Evolutionary conservation across 2,888 invertebrate species (phyloP).

Genomic region (Scaptomyza caliginosa): DNA sequence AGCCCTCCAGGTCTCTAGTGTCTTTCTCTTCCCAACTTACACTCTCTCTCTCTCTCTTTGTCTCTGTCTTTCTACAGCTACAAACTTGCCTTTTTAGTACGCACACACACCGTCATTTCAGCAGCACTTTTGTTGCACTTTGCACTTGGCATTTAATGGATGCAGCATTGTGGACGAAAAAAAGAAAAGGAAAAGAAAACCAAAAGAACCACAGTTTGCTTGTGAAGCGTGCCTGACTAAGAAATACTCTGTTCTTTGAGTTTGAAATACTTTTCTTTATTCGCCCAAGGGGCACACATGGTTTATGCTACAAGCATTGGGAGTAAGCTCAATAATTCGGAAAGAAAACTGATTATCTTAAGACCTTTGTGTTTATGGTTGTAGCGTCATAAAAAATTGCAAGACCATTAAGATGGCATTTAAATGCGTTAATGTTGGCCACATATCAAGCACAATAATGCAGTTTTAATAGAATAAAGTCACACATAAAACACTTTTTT

Average conservation of each 20-base stretch:
- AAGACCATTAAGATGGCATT: neutral
- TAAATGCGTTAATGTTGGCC: neutral
- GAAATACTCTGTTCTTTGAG: neutral
- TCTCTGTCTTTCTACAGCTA: neutral
- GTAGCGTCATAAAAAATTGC: neutral
- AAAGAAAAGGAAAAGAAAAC: neutral
- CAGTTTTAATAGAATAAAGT: neutral
- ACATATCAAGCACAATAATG: neutral
- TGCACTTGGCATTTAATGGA: conserved; percentile 69
- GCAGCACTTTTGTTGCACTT: conserved; percentile 66
- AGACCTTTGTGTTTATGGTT: neutral
- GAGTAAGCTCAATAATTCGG: neutral
- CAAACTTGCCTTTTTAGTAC: conserved; percentile 28
- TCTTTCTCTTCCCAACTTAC: neutral
- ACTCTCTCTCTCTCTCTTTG: neutral
- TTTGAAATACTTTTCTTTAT: neutral
- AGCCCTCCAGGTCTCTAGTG: conserved; percentile 44
- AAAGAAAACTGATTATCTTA: neutral
- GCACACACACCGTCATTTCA: conserved; percentile 32
- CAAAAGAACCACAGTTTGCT: neutral
- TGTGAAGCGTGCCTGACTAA: neutral
- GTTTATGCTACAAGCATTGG: neutral
- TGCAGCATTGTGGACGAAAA: conserved; percentile 36
- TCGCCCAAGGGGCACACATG: neutral
- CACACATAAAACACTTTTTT: neutral